These are phyloP conservation scores for Hippocampus abdominalis DNA, from an alignment of 2,113 vertebrate species.

Conservation along the genomic window DNA sequence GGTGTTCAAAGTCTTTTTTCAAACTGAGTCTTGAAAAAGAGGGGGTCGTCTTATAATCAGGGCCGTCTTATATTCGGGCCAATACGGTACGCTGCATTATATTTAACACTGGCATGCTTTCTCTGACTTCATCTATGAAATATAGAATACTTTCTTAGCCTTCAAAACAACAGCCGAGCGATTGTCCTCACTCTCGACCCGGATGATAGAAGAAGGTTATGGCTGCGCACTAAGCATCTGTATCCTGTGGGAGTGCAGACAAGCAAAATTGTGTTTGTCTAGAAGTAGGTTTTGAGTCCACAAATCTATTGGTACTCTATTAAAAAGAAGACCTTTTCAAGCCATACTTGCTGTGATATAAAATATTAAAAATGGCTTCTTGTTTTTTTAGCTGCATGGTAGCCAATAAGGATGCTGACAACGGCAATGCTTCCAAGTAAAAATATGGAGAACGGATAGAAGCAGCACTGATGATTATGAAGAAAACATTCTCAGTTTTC, in stretches of 20 bases:
- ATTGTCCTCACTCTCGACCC: not conserved
- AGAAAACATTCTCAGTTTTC: not conserved
- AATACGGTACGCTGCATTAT: conserved; percentile 1
- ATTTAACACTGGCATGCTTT: conserved; percentile 13
- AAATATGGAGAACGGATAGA: not conserved
- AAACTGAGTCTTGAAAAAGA: too few species aligned
- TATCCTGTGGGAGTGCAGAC: not conserved
- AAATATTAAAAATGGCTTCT: too few species aligned
- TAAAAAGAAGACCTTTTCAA: not conserved
- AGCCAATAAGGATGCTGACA: not conserved
- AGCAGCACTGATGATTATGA: not conserved
- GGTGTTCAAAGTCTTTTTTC: too few species aligned
- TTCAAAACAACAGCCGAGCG: not conserved
- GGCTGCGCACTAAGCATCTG: not conserved
- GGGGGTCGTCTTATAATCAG: too few species aligned
- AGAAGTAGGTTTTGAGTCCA: not conserved
- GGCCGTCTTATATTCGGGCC: too few species aligned
- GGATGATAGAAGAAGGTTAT: not conserved
- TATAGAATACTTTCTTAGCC: not conserved
- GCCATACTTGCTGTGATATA: not conserved
- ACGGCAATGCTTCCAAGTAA: not conserved
- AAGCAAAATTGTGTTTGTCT: not conserved
- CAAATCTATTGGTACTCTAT: not conserved
- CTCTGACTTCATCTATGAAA: not conserved
- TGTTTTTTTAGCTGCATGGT: too few species aligned